Conservation (phyloP, 1,140 invertebrate genomes). For the Apis cerana region DNA sequence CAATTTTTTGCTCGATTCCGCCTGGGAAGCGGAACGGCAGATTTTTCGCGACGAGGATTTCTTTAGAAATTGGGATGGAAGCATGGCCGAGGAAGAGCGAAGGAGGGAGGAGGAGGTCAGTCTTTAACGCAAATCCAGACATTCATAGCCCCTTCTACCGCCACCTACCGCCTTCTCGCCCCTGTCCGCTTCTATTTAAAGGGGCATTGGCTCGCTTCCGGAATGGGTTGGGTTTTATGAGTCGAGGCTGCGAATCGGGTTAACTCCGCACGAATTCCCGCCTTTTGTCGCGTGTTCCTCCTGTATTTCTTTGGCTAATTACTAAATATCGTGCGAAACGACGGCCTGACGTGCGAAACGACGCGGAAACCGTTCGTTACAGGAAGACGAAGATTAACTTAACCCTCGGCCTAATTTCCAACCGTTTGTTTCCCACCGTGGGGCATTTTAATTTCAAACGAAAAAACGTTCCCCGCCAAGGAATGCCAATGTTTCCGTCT, state of each 20-base stretch:
- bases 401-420: constrained; percentile 11
- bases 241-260: constrained; percentile 19
- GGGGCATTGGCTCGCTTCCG: constrained; percentile 32
- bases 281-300: constrained; percentile 27
- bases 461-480: background rate
- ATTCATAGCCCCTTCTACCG: constrained; percentile 8
- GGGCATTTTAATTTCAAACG: constrained; percentile 15
- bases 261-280: constrained; percentile 40
- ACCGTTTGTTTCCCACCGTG: background rate
- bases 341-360: background rate
- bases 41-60: constrained; percentile 24
- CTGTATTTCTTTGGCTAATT: constrained; percentile 30
- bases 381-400: constrained; percentile 7
- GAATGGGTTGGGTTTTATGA: background rate
- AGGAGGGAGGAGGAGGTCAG: background rate
- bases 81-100: too few species aligned
- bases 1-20: constrained; percentile 1
- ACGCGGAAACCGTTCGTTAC: background rate
- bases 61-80: constrained; percentile 32
- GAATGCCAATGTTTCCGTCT: background rate
- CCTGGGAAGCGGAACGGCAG: background rate
- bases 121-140: constrained; percentile 34
- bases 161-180: background rate
- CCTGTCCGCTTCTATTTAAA: constrained; percentile 39
- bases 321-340: constrained; percentile 45